phyloP scores from a whole-genome alignment of 2,888 invertebrate species.

The Monoplex corrugatus region DNA sequence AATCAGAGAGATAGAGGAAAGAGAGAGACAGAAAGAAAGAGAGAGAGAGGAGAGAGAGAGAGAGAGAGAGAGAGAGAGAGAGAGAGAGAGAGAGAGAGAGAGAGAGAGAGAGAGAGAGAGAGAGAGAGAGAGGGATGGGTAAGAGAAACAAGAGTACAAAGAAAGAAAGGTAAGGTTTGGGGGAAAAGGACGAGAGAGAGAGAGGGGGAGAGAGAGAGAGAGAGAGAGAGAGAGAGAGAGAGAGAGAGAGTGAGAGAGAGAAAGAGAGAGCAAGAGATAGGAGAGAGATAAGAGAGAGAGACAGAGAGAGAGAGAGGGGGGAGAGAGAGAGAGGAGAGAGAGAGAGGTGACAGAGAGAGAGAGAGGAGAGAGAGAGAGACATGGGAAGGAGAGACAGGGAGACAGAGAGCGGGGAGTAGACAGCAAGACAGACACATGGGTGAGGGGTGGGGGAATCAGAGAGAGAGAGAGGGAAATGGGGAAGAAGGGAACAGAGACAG shows the following conservation, averaged over 20 bases:
- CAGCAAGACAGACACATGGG: neutral
- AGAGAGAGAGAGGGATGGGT: no score
- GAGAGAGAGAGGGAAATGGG: neutral
- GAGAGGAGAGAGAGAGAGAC: slow-evolving; percentile 16
- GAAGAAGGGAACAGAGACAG: neutral
- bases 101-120: no score
- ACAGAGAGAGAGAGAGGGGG: neutral
- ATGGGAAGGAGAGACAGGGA: neutral
- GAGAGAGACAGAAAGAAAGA: no score
- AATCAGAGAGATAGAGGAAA: no score
- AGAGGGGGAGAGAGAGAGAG: slow-evolving; percentile 6
- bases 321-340: no score
- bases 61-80: no score
- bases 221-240: slow-evolving; percentile 14
- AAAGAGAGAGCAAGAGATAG: no score
- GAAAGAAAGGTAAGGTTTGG: no score
- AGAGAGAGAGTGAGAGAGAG: neutral
- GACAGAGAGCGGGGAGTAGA: neutral
- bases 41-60: no score
- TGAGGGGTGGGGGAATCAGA: neutral
- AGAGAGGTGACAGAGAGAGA: slow-evolving; percentile 15
- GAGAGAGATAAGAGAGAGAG: neutral
- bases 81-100: no score
- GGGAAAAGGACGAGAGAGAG: no score
- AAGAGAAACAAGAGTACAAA: no score